phyloP scores from a whole-genome alignment of 2,113 vertebrate species.

The Pampusana beccarii region DNA sequence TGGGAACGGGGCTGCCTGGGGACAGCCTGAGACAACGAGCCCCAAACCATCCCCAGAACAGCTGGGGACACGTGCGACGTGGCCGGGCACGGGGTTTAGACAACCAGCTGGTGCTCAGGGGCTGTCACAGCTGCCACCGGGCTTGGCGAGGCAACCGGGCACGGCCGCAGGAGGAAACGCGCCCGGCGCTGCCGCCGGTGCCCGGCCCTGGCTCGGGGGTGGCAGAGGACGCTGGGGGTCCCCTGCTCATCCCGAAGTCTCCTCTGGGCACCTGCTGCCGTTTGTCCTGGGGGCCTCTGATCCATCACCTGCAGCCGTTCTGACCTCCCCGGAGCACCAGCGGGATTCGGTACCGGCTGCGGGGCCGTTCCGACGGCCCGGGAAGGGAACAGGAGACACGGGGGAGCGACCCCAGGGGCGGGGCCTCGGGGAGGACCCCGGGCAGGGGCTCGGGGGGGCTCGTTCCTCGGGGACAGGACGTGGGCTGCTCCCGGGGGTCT shows the following conservation, averaged over 20 bases:
- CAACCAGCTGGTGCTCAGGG: no score
- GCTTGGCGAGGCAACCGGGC: no score
- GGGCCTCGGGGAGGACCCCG: no score
- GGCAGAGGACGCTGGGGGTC: no score
- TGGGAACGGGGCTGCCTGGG: neutral
- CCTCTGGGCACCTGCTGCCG: neutral
- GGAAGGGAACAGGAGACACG: no score
- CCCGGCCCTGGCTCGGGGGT: neutral
- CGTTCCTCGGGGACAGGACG: neutral
- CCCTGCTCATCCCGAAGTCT: neutral
- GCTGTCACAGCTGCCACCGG: no score
- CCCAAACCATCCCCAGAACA: accelerated
- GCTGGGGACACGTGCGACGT: accelerated
- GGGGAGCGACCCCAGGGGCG: neutral
- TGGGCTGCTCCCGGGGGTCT: no score
- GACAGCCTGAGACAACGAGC: no score
- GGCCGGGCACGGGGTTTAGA: no score
- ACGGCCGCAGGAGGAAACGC: neutral
- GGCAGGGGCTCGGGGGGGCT: neutral
- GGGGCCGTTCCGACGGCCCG: neutral
- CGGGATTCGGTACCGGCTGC: neutral
- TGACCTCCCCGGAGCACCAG: no score
- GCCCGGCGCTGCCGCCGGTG: no score
- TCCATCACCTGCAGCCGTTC: neutral
- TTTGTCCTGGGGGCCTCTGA: neutral